phyloP scores from a whole-genome alignment of 2,113 vertebrate species.

The Cyanocitta stelleri region DNA sequence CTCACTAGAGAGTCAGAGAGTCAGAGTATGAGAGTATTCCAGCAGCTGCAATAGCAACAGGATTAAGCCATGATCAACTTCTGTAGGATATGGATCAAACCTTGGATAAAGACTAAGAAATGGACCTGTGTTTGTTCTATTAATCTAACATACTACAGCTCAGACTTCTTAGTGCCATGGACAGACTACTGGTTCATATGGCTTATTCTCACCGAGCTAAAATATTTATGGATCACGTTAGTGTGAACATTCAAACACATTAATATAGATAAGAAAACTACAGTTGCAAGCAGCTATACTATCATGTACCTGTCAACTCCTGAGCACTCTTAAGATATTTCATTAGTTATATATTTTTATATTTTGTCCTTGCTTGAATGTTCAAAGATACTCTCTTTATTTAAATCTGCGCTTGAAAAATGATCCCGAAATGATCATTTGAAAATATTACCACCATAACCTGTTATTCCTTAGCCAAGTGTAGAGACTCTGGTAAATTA shows the following conservation, averaged over 20 bases:
- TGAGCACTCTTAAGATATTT: neutral
- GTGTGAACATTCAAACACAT: neutral
- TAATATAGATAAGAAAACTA: neutral
- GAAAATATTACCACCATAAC: neutral
- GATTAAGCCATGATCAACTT: neutral
- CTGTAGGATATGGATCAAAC: neutral
- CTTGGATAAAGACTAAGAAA: neutral
- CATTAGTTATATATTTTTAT: neutral
- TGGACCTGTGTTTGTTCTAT: neutral
- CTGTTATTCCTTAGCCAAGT: neutral
- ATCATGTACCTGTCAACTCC: neutral
- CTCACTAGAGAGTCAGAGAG: neutral
- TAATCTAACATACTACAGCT: neutral
- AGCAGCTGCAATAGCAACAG: neutral
- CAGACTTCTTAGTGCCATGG: neutral
- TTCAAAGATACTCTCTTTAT: neutral
- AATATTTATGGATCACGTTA: neutral
- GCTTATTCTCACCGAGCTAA: neutral
- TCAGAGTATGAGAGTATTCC: neutral
- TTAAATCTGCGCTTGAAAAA: conserved; percentile 1
- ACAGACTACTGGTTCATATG: neutral
- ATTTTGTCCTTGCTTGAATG: neutral
- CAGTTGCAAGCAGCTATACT: neutral
- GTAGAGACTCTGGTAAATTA: neutral
- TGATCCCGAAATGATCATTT: neutral